These are phyloP conservation scores for Dryobota labecula DNA, from an alignment of 2,888 invertebrate species.

Conservation along the genomic window DNA sequence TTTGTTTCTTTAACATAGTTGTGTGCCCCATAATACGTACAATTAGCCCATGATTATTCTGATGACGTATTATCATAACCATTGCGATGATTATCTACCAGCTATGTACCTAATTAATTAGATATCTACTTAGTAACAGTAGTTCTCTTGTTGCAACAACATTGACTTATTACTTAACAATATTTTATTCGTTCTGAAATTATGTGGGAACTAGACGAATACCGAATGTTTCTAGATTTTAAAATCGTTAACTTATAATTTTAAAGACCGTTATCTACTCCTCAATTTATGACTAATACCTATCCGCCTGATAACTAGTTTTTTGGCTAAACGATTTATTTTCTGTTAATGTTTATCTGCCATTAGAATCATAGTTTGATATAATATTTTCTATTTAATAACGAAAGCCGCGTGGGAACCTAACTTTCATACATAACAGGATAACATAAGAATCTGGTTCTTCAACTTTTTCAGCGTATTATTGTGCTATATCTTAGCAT, in stretches of 20 bases:
- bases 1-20: not conserved
- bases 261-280: not conserved
- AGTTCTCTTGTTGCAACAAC: too few relatives aligned
- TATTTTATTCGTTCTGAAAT: conserved; percentile 11
- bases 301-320: not conserved
- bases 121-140: too few relatives aligned
- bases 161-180: not conserved
- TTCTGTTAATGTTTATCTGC: conserved; percentile 22
- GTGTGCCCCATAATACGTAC: not conserved
- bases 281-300: conserved; percentile 16
- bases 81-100: not conserved
- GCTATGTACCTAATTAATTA: too few relatives aligned
- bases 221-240: conserved; percentile 13
- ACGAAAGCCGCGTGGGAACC: not conserved
- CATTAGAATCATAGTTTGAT: conserved; percentile 21
- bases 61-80: conserved; percentile 2
- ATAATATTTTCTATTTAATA: conserved; percentile 17
- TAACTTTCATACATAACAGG: too few relatives aligned
- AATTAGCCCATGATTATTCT: not conserved
- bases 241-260: not conserved
- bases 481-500: not conserved
- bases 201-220: conserved; percentile 11
- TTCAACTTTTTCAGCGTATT: not conserved
- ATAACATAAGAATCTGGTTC: not conserved
- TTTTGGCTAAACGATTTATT: conserved; percentile 24